Evolutionary conservation across 2,113 vertebrate genomes (phyloP), one percentile per base, ranked within the genome.

Genomic region (Hepsetus odoe): DNA sequence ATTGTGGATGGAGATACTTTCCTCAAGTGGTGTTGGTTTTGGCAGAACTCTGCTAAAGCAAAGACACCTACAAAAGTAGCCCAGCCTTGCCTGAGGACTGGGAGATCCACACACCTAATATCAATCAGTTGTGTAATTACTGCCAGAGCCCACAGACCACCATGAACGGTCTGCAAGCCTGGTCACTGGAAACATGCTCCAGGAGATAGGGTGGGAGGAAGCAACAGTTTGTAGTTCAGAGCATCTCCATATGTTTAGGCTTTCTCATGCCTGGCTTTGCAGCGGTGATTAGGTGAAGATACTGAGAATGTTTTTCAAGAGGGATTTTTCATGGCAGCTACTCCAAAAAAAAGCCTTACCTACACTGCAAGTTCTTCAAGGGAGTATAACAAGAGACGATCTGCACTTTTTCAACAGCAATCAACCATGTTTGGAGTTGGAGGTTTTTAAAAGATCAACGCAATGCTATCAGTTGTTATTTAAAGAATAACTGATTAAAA

Each of bases 81-180:
- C n/a, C n/a, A 64, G 61, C 24, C 40, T 46, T 26, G 22, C 40
- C 28, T 58, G 26, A 59, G 35, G 56, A 9, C 16, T 7, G 24
- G 30, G 35, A 33, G 40, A 35, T 46, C 22, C n/a, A 66, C 28
- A 44, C 16, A 72, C 38, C 35, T 49, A 72, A 74, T 73, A 72
- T 56, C 53, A 68, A 53, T 80, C 32, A 33, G 72, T 77, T 65
- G 26, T 51, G 20, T 32, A 51, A 20, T 74, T 55, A 16, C 53
- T 69, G 24, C 20, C 61, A 72, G 59, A 76, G 72, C 30, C 22
- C 72, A n/a, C 20, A 53, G 78, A 77, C 82, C 77, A 68, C 73
- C 79, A 33, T 62, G 12, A 22, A 16, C 10, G 49, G 44, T 56
- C 24, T 35, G 20, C 16, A 49, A 28, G 53, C 30, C 3, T 7